Percentiles rank a stretch among this genome's conserved stretches.
Evolutionary conservation across 2,888 invertebrate species (phyloP).

Genomic region (Schrankia costaestrigalis): DNA sequence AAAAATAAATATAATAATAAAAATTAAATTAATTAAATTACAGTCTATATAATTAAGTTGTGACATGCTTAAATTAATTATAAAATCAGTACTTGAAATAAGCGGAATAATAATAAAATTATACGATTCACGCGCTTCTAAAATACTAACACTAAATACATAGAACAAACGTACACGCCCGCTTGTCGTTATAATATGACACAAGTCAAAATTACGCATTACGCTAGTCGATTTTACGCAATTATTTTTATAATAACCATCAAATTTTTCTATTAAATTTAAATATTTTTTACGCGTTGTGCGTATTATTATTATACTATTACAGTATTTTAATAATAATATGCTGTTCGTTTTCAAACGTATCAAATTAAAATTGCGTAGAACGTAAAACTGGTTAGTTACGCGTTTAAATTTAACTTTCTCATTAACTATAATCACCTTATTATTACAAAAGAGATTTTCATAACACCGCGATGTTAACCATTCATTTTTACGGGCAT

Average conservation of each 20-base stretch:
- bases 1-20: conserved; percentile 33
- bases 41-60: conserved; percentile 43
- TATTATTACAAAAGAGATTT: not conserved
- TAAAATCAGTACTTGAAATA: conserved; percentile 65
- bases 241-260: not conserved
- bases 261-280: conserved; percentile 1
- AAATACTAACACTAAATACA: conserved; percentile 37
- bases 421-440: conserved; percentile 10
- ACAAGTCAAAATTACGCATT: conserved; percentile 1
- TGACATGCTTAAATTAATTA: conserved; percentile 31
- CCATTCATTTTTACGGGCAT: conserved; percentile 7
- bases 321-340: not conserved
- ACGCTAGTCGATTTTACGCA: conserved; percentile 1
- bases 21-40: conserved; percentile 46
- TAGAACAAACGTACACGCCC: conserved; percentile 34
- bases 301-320: conserved; percentile 2
- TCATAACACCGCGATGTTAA: conserved; percentile 4
- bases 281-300: conserved; percentile 10
- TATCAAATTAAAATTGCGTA: conserved; percentile 3
- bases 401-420: not conserved
- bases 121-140: conserved; percentile 50
- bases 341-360: not conserved
- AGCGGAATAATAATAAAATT: conserved; percentile 47
- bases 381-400: conserved; percentile 1
- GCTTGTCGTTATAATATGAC: conserved; percentile 11